Conservation (phyloP, 1,140 invertebrate species). For the Drosophila ogumai region DNA sequence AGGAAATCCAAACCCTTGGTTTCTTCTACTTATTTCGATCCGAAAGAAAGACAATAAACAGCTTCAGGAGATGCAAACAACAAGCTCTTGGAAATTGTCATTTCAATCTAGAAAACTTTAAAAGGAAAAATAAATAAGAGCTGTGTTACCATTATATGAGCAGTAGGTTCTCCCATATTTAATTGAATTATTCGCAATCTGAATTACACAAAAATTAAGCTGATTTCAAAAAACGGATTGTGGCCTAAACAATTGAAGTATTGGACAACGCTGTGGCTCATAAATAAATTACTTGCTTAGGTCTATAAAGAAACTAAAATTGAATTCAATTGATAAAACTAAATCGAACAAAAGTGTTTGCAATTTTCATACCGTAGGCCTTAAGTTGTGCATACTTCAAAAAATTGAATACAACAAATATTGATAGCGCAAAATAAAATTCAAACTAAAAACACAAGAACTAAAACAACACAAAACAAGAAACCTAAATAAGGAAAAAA, state of each 20-base stretch:
- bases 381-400: constrained; percentile 77
- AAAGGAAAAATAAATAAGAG: constrained; percentile 58
- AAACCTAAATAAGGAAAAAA: constrained; percentile 22
- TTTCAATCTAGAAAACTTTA: constrained; percentile 48
- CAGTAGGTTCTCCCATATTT: constrained; percentile 64
- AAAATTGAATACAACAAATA: constrained; percentile 34
- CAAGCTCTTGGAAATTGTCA: constrained; percentile 64
- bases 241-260: constrained; percentile 50
- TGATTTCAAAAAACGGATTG: constrained; percentile 11
- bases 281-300: constrained; percentile 45
- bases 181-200: constrained; percentile 42
- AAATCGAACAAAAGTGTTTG: constrained; percentile 46
- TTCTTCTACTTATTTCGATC: constrained; percentile 40
- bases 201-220: constrained; percentile 8
- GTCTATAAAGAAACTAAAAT: constrained; percentile 16
- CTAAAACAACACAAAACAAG: constrained; percentile 15
- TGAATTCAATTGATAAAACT: constrained; percentile 26
- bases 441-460: constrained; percentile 24
- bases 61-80: constrained; percentile 19
- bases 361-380: constrained; percentile 78
- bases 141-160: constrained; percentile 70
- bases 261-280: constrained; percentile 40
- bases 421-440: constrained; percentile 50
- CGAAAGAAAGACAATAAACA: constrained; percentile 76
- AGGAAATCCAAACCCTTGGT: not conserved